Percentiles rank a stretch among this genome's conserved stretches.
These are phyloP conservation scores for Spatulosminthurus flaviceps DNA, from an alignment of 2,888 invertebrate genomes.

Conservation along the genomic window DNA sequence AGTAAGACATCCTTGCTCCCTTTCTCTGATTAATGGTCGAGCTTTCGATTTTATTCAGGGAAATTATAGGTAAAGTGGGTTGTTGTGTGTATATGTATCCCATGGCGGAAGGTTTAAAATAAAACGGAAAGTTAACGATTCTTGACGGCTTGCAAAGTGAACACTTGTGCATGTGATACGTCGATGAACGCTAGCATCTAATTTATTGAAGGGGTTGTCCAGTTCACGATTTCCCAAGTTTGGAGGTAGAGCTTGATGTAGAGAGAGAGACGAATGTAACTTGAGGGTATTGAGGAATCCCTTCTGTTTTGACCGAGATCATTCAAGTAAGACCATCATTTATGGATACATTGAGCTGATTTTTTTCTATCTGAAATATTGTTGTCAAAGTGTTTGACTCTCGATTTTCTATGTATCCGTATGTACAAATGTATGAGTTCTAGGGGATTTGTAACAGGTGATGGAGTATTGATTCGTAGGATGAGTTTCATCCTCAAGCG, in stretches of 20 bases:
- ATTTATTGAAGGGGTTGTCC: constrained; percentile 42
- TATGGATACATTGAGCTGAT: neutral
- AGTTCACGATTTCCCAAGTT: constrained; percentile 36
- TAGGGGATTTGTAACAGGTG: no score
- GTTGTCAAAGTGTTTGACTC: no score
- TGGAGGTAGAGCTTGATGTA: no score
- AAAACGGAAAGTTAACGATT: constrained; percentile 16
- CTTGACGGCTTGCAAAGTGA: neutral
- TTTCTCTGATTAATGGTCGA: neutral
- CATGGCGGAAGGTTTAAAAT: neutral
- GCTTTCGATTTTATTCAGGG: neutral
- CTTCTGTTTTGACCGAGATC: neutral
- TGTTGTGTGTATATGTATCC: neutral
- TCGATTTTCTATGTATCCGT: no score
- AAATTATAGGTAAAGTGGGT: neutral
- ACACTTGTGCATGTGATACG: neutral
- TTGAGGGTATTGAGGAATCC: neutral
- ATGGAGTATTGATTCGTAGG: no score
- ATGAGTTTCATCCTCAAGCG: no score
- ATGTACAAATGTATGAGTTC: no score
- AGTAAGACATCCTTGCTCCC: neutral
- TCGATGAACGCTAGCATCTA: neutral
- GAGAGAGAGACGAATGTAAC: neutral
- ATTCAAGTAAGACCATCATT: neutral
- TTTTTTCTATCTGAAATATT: neutral